phyloP scores from a whole-genome alignment of 2,797 vertebrate genomes.

The Ispidina lecontei region DNA sequence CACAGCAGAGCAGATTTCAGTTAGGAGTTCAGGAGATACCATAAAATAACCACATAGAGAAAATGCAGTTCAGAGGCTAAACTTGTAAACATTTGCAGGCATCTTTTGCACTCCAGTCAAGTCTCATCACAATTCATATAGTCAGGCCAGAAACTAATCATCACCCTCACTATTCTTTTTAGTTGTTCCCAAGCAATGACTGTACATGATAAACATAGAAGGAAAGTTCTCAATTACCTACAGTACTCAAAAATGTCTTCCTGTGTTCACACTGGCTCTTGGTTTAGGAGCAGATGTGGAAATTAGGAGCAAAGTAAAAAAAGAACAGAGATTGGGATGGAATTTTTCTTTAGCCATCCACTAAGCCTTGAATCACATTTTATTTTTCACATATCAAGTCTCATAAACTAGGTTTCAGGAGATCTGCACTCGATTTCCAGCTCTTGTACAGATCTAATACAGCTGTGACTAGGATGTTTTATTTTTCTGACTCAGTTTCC shows the following conservation, averaged over 20 bases:
- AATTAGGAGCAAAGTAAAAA: not conserved
- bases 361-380: not conserved
- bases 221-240: not conserved
- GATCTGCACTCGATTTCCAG: not conserved
- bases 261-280: not conserved
- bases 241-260: not conserved
- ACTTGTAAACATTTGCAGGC: not conserved
- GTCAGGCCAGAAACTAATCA: not conserved
- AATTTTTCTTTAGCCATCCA: not conserved
- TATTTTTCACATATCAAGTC: not conserved
- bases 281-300: not conserved
- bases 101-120: not conserved
- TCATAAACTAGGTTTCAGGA: not conserved
- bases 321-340: not conserved
- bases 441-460: not conserved
- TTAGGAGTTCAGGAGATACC: not conserved
- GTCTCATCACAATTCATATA: not conserved
- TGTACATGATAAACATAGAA: not conserved
- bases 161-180: not conserved
- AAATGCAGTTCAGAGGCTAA: not conserved
- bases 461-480: not conserved
- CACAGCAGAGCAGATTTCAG: not conserved
- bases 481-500: constrained; percentile 9
- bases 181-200: not conserved
- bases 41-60: not conserved